A percentile compares a stretch with the other conserved stretches of the same genome.
phyloP scores from a whole-genome alignment of 2,797 vertebrate genomes.

The Numenius phaeopus region DNA sequence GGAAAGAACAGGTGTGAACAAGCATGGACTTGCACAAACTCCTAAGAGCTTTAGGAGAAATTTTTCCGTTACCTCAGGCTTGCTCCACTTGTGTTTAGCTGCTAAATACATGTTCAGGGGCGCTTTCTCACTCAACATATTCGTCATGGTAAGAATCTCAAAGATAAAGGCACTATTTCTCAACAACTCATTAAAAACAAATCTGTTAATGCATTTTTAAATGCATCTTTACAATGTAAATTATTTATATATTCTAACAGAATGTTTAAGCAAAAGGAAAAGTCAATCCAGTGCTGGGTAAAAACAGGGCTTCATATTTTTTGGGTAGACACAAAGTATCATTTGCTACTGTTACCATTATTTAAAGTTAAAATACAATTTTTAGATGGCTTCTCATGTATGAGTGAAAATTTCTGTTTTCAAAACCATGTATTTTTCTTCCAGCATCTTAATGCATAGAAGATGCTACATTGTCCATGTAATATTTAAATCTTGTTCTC shows the following conservation, averaged over 20 bases:
- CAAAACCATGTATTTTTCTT: background rate
- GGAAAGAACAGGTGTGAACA: background rate
- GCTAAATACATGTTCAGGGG: background rate
- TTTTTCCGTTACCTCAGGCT: background rate
- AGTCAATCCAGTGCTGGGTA: background rate
- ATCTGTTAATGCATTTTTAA: background rate
- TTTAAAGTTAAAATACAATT: background rate
- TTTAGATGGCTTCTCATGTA: background rate
- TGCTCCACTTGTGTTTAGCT: background rate
- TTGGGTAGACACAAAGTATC: background rate
- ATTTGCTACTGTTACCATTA: background rate
- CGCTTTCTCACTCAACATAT: background rate
- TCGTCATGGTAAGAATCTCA: background rate
- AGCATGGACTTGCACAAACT: background rate
- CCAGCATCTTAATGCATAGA: background rate
- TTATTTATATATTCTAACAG: background rate
- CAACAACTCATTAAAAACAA: background rate
- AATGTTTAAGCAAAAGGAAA: background rate
- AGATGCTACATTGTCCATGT: background rate
- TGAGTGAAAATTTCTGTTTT: background rate
- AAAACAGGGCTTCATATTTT: background rate
- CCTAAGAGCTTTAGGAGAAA: background rate
- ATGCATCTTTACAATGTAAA: background rate
- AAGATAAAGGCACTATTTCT: background rate
- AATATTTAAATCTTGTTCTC: background rate